Percentiles rank a stretch among this genome's conserved stretches.
These are phyloP conservation scores for Calliopum simillimum DNA, from an alignment of 2,888 invertebrate genomes.

Conservation along the genomic window DNA sequence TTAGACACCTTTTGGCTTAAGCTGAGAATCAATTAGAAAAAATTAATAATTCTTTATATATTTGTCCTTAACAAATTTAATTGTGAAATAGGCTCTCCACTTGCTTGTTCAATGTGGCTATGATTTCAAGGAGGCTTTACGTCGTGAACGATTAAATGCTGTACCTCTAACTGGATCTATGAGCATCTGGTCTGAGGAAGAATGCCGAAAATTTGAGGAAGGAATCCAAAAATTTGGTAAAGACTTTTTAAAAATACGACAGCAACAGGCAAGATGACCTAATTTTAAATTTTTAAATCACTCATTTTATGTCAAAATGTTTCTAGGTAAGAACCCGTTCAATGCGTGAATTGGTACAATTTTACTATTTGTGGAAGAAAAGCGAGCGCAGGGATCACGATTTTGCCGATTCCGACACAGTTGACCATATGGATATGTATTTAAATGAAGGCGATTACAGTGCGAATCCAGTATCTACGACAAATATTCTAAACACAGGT, in stretches of 20 bases:
- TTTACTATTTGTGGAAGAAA: conserved; percentile 98
- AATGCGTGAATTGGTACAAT: conserved; percentile 96
- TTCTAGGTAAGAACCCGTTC: conserved; percentile 82
- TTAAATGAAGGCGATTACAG: conserved; percentile 58
- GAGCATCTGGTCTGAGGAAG: conserved; percentile 96
- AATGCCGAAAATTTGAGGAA: conserved; percentile 96
- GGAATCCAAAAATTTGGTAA: conserved; percentile 94
- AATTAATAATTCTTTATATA: neutral
- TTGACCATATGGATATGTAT: conserved; percentile 65
- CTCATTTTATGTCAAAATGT: neutral
- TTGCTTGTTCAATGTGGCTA: conserved; percentile 93
- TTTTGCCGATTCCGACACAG: conserved; percentile 62
- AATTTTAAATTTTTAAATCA: conserved; percentile 50
- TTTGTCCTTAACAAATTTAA: conserved; percentile 9
- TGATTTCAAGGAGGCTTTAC: conserved; percentile 91
- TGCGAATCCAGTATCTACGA: conserved; percentile 39
- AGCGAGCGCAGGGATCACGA: conserved; percentile 90
- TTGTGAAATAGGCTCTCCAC: conserved; percentile 75
- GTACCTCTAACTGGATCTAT: conserved; percentile 77
- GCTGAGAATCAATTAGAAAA: neutral
- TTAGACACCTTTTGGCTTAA: too few species aligned
- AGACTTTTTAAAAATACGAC: conserved; percentile 94
- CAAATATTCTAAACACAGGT: conserved; percentile 42
- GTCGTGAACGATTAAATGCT: conserved; percentile 81
- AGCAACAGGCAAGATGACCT: conserved; percentile 77